A percentile compares a stretch with the other conserved stretches of the same genome.
phyloP scores from a whole-genome alignment of 2,797 vertebrate species.

The Scolopax bukidnonensis region DNA sequence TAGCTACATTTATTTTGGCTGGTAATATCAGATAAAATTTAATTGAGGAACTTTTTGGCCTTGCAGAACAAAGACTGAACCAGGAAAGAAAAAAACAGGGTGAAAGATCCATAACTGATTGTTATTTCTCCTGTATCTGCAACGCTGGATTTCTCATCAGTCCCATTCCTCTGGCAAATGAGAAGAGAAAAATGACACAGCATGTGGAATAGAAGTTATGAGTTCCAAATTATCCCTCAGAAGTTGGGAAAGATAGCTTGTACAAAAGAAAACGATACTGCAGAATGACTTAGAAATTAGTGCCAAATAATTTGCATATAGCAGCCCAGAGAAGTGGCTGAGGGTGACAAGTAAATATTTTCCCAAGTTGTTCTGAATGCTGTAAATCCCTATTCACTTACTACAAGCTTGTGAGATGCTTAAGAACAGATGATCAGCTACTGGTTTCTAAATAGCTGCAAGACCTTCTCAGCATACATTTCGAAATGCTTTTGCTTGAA shows the following conservation, averaged over 20 bases:
- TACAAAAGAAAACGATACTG: neutral
- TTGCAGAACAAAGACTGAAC: neutral
- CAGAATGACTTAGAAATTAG: neutral
- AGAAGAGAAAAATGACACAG: neutral
- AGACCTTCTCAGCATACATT: neutral
- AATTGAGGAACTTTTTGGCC: neutral
- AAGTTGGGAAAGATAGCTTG: neutral
- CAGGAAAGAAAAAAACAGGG: neutral
- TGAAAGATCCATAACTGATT: neutral
- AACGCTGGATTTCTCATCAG: neutral
- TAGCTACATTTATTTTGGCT: neutral
- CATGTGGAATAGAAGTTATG: neutral
- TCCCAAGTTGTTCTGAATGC: neutral
- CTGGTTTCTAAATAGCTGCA: neutral
- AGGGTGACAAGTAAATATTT: neutral
- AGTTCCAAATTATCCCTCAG: neutral
- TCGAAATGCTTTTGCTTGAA: neutral
- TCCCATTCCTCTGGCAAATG: neutral
- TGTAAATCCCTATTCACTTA: neutral
- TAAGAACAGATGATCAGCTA: neutral
- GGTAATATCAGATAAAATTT: neutral
- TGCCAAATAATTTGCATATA: neutral
- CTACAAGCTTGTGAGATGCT: neutral
- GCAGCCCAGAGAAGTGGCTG: neutral
- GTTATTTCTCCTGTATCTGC: neutral